phyloP scores from a whole-genome alignment of 2,113 vertebrate genomes.

The Fulica atra region DNA sequence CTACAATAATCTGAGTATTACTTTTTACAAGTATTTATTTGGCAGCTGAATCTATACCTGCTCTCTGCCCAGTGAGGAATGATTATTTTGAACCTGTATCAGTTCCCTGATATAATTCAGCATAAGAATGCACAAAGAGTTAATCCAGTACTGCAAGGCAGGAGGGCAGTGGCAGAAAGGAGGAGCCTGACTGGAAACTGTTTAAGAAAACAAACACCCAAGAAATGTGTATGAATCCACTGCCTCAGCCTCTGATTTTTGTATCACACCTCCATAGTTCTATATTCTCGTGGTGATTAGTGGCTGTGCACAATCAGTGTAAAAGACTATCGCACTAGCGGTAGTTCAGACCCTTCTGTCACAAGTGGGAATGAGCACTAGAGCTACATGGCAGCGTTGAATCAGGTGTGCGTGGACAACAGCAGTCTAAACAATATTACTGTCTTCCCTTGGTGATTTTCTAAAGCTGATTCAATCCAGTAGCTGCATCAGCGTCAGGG shows the following conservation, averaged over 20 bases:
- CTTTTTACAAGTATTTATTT: neutral
- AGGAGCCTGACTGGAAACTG: neutral
- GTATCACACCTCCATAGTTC: neutral
- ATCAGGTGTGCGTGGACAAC: neutral
- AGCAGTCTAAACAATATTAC: neutral
- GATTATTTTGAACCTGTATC: neutral
- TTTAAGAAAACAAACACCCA: neutral
- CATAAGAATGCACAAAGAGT: neutral
- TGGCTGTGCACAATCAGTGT: neutral
- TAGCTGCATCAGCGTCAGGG: conserved; percentile 2
- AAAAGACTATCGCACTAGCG: neutral
- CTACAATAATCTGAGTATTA: neutral
- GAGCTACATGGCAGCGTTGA: neutral
- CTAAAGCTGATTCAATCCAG: neutral
- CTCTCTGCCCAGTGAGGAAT: neutral
- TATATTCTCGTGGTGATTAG: neutral
- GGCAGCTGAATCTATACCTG: neutral
- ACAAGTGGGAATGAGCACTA: neutral
- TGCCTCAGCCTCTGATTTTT: neutral
- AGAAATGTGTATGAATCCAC: neutral
- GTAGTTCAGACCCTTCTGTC: neutral
- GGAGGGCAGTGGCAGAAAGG: neutral
- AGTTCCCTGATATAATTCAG: neutral
- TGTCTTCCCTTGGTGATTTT: neutral
- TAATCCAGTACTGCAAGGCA: neutral